These are phyloP conservation scores for Saturnia japonica DNA, from an alignment of 2,888 invertebrate genomes.

Conservation along the genomic window DNA sequence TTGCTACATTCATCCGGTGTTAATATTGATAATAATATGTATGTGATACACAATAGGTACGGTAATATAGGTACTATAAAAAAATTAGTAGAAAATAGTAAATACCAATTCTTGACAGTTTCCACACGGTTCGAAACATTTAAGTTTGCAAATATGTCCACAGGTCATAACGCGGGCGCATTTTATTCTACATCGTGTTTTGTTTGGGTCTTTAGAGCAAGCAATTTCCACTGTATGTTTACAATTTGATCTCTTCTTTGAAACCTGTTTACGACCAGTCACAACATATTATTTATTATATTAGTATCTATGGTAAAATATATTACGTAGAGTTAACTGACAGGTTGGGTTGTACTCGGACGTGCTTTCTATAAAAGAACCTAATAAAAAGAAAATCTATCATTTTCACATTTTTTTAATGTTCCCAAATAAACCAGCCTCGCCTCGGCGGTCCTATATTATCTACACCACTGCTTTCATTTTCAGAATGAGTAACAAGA, in stretches of 20 bases:
- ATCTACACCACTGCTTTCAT: neutral
- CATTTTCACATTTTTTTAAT: too few relatives aligned
- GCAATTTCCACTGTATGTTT: conserved; percentile 62
- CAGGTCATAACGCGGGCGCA: conserved; percentile 74
- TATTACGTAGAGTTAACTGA: too few relatives aligned
- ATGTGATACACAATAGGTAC: too few relatives aligned
- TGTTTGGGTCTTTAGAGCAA: conserved; percentile 67
- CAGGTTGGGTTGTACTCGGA: too few relatives aligned
- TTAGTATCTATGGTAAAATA: too few relatives aligned
- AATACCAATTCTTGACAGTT: conserved; percentile 48
- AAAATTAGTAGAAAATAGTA: neutral
- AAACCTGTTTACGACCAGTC: too few relatives aligned
- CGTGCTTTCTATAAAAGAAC: too few relatives aligned
- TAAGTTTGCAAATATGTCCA: conserved; percentile 75
- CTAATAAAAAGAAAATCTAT: too few relatives aligned
- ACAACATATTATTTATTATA: too few relatives aligned
- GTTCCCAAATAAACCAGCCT: too few relatives aligned
- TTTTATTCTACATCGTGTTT: conserved; percentile 62
- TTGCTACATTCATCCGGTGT: too few relatives aligned
- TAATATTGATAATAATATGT: neutral
- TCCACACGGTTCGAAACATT: conserved; percentile 75
- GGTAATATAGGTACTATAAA: neutral
- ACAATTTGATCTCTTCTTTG: conserved; percentile 72
- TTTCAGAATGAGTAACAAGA: neutral
- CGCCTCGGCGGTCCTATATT: too few relatives aligned